A percentile compares a stretch with the other conserved stretches of the same genome.
These are phyloP conservation scores for Scalopus aquaticus DNA, from an alignment of 2,113 vertebrate genomes.

Conservation along the genomic window DNA sequence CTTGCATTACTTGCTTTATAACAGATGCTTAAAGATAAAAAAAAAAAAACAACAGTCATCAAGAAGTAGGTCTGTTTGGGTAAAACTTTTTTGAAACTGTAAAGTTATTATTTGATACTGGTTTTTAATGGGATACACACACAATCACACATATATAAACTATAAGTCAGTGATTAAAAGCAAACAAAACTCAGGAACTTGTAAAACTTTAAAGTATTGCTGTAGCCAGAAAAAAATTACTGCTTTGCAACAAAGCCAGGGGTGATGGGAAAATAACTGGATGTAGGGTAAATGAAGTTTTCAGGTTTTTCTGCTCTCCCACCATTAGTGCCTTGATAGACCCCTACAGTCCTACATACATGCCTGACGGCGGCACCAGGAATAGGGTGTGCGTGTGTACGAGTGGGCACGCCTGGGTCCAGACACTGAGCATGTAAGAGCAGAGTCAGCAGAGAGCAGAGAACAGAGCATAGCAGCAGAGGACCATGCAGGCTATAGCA, in stretches of 20 bases:
- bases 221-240: background rate
- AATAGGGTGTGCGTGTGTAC: too few relatives aligned
- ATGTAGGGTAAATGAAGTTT: too few relatives aligned
- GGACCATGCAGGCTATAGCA: too few relatives aligned
- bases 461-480: too few relatives aligned
- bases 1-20: constrained; percentile 26
- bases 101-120: background rate
- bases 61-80: background rate
- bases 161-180: constrained; percentile 17
- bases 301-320: too few relatives aligned
- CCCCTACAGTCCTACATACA: too few relatives aligned
- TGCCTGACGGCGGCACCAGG: too few relatives aligned
- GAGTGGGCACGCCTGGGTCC: too few relatives aligned
- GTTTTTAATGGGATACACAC: background rate
- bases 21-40: constrained; percentile 32
- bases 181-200: background rate
- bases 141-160: background rate
- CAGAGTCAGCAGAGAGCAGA: too few relatives aligned
- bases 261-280: too few relatives aligned
- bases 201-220: background rate
- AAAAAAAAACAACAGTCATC: background rate
- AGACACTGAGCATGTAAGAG: too few relatives aligned
- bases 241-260: background rate
- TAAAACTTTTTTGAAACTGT: constrained; percentile 19
- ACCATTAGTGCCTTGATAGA: too few relatives aligned